phyloP scores from a whole-genome alignment of 30 jellyfish, hydroid and myxozoan species.

The Calvadosia cruxmelitensis region DNA sequence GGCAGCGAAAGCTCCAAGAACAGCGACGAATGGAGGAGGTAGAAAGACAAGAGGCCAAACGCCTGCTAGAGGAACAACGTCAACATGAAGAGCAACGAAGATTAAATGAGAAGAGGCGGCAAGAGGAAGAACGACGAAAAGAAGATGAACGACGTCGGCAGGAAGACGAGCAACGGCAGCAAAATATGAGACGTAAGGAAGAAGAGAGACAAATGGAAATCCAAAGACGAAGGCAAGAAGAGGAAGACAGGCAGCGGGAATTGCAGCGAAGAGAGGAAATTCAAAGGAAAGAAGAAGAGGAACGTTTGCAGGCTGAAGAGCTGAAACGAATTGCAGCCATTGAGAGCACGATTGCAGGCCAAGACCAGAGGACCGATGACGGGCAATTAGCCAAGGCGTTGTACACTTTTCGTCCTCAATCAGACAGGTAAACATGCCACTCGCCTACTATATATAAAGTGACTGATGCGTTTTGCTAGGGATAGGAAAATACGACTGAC shows the following conservation, averaged over 20 bases:
- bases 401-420: constrained; percentile 30
- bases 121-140: not conserved
- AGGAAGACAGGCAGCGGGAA: constrained; percentile 9
- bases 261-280: constrained; percentile 1
- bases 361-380: not conserved
- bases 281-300: not conserved
- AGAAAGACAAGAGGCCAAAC: constrained; percentile 10
- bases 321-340: not conserved
- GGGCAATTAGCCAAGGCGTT: constrained; percentile 10
- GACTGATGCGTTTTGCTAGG: too few species aligned
- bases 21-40: constrained; percentile 15
- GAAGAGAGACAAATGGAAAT: constrained; percentile 4
- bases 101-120: constrained; percentile 10
- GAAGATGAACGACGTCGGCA: constrained; percentile 7
- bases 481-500: too few species aligned
- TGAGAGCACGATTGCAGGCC: not conserved
- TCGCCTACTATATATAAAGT: too few species aligned
- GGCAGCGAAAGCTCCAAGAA: constrained; percentile 27
- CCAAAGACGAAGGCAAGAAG: not conserved
- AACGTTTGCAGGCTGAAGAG: not conserved
- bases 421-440: not conserved
- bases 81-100: not conserved
- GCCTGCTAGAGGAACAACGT: constrained; percentile 7
- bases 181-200: constrained; percentile 2
- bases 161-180: constrained; percentile 7